These are phyloP conservation scores for Bombus superbus DNA, from an alignment of 1,140 invertebrate species.

Conservation along the genomic window DNA sequence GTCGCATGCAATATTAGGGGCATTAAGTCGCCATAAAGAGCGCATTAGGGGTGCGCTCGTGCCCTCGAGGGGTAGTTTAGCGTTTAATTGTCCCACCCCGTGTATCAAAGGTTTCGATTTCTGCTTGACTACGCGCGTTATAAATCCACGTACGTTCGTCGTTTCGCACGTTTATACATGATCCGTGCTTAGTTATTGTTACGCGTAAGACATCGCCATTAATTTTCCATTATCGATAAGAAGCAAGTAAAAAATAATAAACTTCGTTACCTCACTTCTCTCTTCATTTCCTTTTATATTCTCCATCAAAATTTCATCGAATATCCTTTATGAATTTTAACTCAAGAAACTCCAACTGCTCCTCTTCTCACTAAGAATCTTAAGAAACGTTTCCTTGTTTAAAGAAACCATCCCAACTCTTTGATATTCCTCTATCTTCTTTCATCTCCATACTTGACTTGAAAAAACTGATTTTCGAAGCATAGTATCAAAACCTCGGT, in stretches of 20 bases:
- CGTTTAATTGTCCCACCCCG: conserved; percentile 82
- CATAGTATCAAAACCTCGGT: too few species aligned
- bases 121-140: conserved; percentile 77
- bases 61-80: conserved; percentile 83
- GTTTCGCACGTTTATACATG: conserved; percentile 59
- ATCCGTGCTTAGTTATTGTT: conserved; percentile 28
- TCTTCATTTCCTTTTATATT: not conserved
- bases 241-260: not conserved
- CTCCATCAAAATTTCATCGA: not conserved
- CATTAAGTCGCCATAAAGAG: conserved; percentile 83
- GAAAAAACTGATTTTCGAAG: not conserved
- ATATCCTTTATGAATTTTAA: not conserved
- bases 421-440: not conserved
- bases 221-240: not conserved
- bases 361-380: not conserved
- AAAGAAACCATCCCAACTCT: not conserved
- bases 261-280: not conserved
- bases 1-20: conserved; percentile 82
- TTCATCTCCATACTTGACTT: too few species aligned
- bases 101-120: conserved; percentile 83
- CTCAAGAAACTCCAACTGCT: too few species aligned
- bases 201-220: conserved; percentile 29
- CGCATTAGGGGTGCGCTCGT: conserved; percentile 80
- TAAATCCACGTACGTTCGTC: conserved; percentile 68
- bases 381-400: too few species aligned